A percentile compares a stretch with the other conserved stretches of the same genome.
Conservation (phyloP, 2,113 vertebrate species). For the Xenotilapia longispinis region DNA sequence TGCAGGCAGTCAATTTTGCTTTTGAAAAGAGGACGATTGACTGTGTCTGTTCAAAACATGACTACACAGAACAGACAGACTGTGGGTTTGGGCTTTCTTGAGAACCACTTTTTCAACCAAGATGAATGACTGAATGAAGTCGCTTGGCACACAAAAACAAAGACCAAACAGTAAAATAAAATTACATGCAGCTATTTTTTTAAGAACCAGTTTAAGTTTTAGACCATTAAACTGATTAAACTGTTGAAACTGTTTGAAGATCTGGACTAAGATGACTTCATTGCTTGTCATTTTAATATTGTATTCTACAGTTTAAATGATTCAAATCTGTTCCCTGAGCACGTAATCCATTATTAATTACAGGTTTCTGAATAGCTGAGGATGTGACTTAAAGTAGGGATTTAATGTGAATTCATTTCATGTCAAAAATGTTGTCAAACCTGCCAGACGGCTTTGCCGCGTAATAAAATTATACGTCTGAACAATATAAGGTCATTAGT, state of each 20-base stretch:
- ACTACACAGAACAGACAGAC: not conserved
- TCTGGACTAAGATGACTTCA: not conserved
- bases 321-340: not conserved
- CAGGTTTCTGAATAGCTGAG: not conserved
- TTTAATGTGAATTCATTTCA: not conserved
- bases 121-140: not conserved
- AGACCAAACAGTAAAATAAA: not conserved
- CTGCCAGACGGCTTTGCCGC: fast-evolving
- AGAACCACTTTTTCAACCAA: not conserved
- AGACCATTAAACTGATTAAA: not conserved
- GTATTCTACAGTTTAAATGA: not conserved
- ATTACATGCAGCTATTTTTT: not conserved
- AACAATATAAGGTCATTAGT: not conserved
- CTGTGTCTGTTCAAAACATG: not conserved
- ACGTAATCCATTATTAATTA: not conserved
- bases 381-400: not conserved
- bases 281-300: not conserved
- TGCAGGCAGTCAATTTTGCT: not conserved
- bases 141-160: not conserved
- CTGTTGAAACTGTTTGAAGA: not conserved
- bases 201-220: not conserved
- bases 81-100: not conserved
- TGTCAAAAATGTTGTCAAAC: not conserved
- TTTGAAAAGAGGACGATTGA: not conserved
- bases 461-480: not conserved